phyloP scores from a whole-genome alignment of 2,888 invertebrate species.

The Zaprionus bogoriensis region DNA sequence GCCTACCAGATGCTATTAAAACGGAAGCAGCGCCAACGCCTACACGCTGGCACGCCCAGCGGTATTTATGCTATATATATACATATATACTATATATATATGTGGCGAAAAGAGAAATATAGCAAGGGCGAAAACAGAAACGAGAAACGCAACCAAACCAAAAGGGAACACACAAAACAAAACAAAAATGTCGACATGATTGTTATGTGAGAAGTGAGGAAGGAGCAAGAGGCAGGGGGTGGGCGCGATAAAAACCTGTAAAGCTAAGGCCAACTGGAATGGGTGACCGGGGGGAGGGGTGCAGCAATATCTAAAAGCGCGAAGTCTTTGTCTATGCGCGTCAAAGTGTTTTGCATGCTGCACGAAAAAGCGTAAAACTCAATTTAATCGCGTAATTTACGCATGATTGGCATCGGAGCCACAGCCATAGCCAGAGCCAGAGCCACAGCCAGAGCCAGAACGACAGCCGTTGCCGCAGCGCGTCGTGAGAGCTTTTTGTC shows the following conservation, averaged over 20 bases:
- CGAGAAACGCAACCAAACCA: too few species aligned
- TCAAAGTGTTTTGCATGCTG: conserved; percentile 52
- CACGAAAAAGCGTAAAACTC: conserved; percentile 57
- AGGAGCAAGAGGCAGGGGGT: background rate
- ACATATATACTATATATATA: too few species aligned
- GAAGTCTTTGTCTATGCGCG: conserved; percentile 14
- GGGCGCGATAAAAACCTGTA: conserved; percentile 49
- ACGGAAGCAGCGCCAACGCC: conserved; percentile 59
- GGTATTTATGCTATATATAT: too few species aligned
- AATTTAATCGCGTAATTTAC: conserved; percentile 78
- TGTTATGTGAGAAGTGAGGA: conserved; percentile 16
- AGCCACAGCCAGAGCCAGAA: conserved; percentile 43
- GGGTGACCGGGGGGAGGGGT: background rate
- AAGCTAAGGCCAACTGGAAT: conserved; percentile 35
- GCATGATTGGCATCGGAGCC: conserved; percentile 73
- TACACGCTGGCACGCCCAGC: conserved; percentile 42
- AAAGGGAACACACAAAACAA: conserved; percentile 8
- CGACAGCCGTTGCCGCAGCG: conserved; percentile 1
- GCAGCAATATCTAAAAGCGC: background rate
- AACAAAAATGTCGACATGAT: conserved; percentile 5
- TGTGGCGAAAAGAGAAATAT: conserved; percentile 14
- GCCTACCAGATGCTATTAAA: conserved; percentile 64
- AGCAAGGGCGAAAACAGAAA: conserved; percentile 1
- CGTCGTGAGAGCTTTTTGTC: conserved; percentile 36
- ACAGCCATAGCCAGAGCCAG: conserved; percentile 23